Evolutionary conservation across 2,797 vertebrate genomes (phyloP).

Genomic region (Pachyuromys duprasi): DNA sequence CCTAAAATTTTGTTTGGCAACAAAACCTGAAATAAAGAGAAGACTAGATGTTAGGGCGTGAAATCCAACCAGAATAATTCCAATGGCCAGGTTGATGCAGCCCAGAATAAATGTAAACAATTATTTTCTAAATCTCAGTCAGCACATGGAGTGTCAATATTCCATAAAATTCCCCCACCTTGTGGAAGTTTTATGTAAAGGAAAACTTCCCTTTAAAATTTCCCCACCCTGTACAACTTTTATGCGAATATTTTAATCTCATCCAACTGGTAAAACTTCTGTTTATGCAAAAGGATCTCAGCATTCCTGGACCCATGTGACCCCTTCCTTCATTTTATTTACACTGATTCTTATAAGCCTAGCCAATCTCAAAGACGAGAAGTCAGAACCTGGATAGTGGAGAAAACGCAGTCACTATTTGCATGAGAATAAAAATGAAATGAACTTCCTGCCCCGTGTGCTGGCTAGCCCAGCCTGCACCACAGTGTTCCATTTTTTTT

Average conservation of each 20-base stretch:
- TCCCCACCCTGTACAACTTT: not conserved
- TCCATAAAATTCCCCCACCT: not conserved
- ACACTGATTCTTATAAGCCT: not conserved
- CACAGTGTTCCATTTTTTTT: too few relatives aligned
- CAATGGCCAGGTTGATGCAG: not conserved
- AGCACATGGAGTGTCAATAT: not conserved
- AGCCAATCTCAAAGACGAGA: not conserved
- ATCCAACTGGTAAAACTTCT: not conserved
- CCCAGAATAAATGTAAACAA: not conserved
- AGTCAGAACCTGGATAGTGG: not conserved
- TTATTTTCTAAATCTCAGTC: not conserved
- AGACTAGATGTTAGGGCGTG: not conserved
- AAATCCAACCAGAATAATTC: not conserved
- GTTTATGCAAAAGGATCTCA: not conserved
- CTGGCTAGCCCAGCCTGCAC: not conserved
- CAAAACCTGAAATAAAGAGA: slow-evolving; percentile 20
- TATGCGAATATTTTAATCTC: not conserved
- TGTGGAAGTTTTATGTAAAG: not conserved
- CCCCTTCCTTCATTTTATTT: not conserved
- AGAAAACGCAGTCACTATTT: not conserved
- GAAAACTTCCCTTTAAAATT: not conserved
- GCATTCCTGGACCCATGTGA: not conserved
- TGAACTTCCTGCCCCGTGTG: not conserved
- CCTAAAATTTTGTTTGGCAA: slow-evolving; percentile 39
- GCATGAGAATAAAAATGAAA: not conserved